phyloP scores from a whole-genome alignment of 2,888 invertebrate species.

The Trilocha varians region DNA sequence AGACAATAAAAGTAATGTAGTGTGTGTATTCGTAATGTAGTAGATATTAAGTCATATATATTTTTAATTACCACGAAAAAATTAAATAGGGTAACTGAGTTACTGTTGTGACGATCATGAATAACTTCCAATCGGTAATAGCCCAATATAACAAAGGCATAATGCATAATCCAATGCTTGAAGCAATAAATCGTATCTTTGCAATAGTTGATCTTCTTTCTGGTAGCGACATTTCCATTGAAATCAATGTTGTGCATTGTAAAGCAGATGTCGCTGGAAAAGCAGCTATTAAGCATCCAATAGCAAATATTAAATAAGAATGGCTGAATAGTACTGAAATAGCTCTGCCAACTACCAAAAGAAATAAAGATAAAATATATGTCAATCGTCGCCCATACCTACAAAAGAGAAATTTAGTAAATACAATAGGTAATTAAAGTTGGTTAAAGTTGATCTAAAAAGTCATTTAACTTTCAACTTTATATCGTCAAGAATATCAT shows the following conservation, averaged over 20 bases:
- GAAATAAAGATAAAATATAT: conserved; percentile 30
- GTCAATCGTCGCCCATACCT: conserved; percentile 46
- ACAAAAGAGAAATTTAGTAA: conserved; percentile 16
- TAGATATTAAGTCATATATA: too few relatives aligned
- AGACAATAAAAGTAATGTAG: too few relatives aligned
- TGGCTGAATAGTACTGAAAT: conserved; percentile 32
- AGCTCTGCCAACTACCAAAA: conserved; percentile 35
- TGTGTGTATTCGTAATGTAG: too few relatives aligned
- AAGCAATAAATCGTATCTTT: conserved; percentile 29
- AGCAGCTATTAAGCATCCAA: conserved; percentile 35
- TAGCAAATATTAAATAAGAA: conserved; percentile 31
- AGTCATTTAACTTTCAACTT: too few relatives aligned
- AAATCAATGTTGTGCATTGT: conserved; percentile 37
- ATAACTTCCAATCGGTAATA: conserved; percentile 40
- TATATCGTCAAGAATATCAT: not conserved
- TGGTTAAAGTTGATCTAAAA: not conserved
- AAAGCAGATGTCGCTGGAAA: conserved; percentile 40
- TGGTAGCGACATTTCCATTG: conserved; percentile 43
- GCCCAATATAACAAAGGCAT: conserved; percentile 45
- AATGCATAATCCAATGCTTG: conserved; percentile 32
- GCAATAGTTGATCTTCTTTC: conserved; percentile 31
- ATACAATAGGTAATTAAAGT: conserved; percentile 1
- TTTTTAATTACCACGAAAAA: conserved; percentile 34
- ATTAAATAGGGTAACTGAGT: conserved; percentile 32
- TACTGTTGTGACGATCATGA: conserved; percentile 33